Base-by-base conservation (phyloP, 1,140 invertebrate genomes). In the Lasioglossum baleicum region DNA sequence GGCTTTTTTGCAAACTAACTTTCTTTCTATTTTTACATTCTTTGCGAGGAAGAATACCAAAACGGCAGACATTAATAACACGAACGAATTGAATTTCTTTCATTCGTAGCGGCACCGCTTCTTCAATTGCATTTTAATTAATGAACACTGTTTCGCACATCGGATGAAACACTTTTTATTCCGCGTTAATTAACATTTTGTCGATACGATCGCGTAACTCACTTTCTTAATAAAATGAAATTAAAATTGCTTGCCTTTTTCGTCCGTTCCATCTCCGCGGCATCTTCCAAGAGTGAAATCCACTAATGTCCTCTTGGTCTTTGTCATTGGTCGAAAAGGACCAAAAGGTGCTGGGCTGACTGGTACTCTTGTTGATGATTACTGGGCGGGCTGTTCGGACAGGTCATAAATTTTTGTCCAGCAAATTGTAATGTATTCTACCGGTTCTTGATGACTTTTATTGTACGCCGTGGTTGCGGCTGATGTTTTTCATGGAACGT, bases 261-360 rank as follows among this genome's bases (percentile, higher is more conserved):
- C 61, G 26, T 35, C 22, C 8, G 3, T 63, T 35, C 61, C 13
- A 35, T 61, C 22, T 31, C 31, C 5, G 51, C 51, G 11, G 51
- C 51, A 53, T 53, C 51, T 53, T 17, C 15, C 22, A 61, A 26
- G 31, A 35, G 56, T 20, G 31, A 35, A 35, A 15, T 17, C 22
- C 31, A 17, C 77, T 86, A 87, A 87, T 86, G 88, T 87, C 79
- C 79, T 64, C 65, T 78, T 42, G 82, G 80, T 80, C 65, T 74
- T 64, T 61, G 64, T 70, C 35, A 51, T 51, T 40, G 48, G 20
- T 22, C 40, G 31, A 53, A 53, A 53, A 63, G 5, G 61, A 48
- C 42, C 42, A 72, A 65, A 72, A 44, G 48, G 35, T 20, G 64
- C n/a, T 31, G 58, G 15, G 26, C 42, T 53, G 75, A n/a, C 20